Conservation (phyloP, 1,140 invertebrate species). For the Papilio dardanus region DNA sequence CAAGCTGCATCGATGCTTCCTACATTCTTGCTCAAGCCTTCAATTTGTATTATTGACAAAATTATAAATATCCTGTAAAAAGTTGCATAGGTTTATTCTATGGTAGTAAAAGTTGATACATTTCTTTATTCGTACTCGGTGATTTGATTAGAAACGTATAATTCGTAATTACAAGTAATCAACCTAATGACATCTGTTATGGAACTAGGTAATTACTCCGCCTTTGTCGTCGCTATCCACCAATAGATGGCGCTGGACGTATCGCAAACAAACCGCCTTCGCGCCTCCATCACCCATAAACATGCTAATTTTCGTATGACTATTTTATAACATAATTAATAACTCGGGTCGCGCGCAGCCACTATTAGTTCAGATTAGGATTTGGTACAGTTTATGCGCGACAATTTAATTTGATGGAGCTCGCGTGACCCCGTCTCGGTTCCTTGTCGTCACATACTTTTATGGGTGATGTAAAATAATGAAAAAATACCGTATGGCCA, state of each 20-base stretch:
- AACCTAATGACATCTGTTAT: slow-evolving; percentile 34
- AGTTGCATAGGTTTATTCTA: no score
- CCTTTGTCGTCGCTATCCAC: neutral
- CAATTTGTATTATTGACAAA: neutral
- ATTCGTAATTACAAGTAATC: slow-evolving; percentile 16
- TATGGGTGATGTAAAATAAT: slow-evolving; percentile 77
- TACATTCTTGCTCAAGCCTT: no score
- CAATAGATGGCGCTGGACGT: slow-evolving; percentile 45
- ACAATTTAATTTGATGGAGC: slow-evolving; percentile 75
- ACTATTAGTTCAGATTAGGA: slow-evolving; percentile 64
- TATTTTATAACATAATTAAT: slow-evolving; percentile 82
- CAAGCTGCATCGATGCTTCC: neutral
- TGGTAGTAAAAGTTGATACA: neutral
- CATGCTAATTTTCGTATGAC: slow-evolving; percentile 77
- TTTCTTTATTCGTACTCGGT: neutral
- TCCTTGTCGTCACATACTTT: slow-evolving; percentile 70
- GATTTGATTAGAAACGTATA: neutral
- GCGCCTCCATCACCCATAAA: slow-evolving; percentile 61
- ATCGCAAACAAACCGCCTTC: slow-evolving; percentile 30
- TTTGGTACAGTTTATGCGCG: slow-evolving; percentile 73
- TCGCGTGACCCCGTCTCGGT: slow-evolving; percentile 63
- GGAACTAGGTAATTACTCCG: slow-evolving; percentile 20
- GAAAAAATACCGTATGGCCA: slow-evolving; percentile 69
- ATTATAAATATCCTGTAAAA: neutral
- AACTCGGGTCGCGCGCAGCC: slow-evolving; percentile 62